phyloP scores from a whole-genome alignment of 2,797 vertebrate genomes.

The Cyprinella venusta region DNA sequence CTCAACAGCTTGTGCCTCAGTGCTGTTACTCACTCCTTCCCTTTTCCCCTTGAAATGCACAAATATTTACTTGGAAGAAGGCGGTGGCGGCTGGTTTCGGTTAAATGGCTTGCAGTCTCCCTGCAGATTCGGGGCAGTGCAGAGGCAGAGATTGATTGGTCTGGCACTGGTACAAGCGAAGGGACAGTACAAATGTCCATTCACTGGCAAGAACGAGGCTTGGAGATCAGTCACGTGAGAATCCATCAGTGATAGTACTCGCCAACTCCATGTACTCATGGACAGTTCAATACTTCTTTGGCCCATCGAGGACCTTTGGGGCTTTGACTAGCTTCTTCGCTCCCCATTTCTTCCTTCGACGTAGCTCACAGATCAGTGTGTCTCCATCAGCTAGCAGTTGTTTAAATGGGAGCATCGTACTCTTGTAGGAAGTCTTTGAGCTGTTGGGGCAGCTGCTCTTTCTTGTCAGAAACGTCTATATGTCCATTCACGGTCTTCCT shows the following conservation, averaged over 20 bases:
- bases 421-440: conserved; percentile 92
- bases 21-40: conserved; percentile 51
- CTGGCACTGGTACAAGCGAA: not conserved
- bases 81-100: conserved; percentile 36
- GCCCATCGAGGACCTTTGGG: not conserved
- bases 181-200: conserved; percentile 16
- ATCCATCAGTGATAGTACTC: not conserved
- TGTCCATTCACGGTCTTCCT: conserved; percentile 94
- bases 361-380: not conserved
- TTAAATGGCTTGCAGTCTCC: conserved; percentile 14
- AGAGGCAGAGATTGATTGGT: conserved; percentile 30
- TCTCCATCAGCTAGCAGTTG: not conserved
- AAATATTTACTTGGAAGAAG: conserved; percentile 61
- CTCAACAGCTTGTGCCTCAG: conserved; percentile 20
- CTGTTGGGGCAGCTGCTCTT: conserved; percentile 87
- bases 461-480: conserved; percentile 84
- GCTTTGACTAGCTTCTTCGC: conserved; percentile 21
- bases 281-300: conserved; percentile 17
- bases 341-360: conserved; percentile 4
- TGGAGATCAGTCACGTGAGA: conserved; percentile 37
- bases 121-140: conserved; percentile 30
- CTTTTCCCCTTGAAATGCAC: conserved; percentile 45
- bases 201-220: conserved; percentile 7
- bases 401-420: conserved; percentile 91
- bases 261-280: conserved; percentile 9